These are phyloP conservation scores for Limnothrissa miodon DNA, from an alignment of 2,113 vertebrate genomes.

Conservation along the genomic window DNA sequence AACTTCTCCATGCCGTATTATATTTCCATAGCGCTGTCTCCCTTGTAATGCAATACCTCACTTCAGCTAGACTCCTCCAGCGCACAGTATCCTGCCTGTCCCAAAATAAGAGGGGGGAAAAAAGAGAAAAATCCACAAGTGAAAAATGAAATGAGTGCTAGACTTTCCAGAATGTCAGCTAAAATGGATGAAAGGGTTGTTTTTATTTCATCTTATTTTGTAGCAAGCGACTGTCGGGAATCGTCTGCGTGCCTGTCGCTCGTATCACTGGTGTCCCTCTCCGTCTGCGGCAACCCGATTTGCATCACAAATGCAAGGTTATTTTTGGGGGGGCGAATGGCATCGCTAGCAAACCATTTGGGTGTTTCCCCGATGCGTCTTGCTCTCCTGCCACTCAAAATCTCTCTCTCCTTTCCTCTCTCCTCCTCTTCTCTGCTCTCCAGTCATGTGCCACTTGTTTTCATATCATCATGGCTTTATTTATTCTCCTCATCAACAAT, in stretches of 20 bases:
- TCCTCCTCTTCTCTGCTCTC: constrained; percentile 10
- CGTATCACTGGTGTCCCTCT: not conserved
- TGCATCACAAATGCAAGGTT: not conserved
- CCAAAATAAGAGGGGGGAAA: not conserved
- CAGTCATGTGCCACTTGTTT: constrained; percentile 14
- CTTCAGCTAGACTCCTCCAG: constrained; percentile 34
- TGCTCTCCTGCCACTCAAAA: not conserved
- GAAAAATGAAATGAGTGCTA: not conserved
- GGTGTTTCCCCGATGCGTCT: not conserved
- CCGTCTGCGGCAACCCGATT: not conserved
- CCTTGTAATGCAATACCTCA: constrained; percentile 51
- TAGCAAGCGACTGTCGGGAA: not conserved
- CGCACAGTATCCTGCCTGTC: not conserved
- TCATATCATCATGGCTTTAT: constrained; percentile 28
- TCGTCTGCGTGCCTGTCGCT: not conserved
- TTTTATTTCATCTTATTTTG: not conserved
- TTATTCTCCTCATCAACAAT: constrained; percentile 29
- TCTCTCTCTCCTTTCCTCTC: not conserved
- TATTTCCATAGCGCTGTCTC: constrained; percentile 49
- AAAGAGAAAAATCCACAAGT: not conserved
- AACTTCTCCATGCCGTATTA: constrained; percentile 54
- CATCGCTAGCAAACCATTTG: not conserved
- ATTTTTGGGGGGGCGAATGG: not conserved
- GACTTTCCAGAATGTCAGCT: not conserved
- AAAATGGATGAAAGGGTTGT: not conserved